Evolutionary conservation across 2,797 vertebrate species (phyloP), one percentile per base, ranked within the genome.

Genomic region (Pelobates cultripes): DNA sequence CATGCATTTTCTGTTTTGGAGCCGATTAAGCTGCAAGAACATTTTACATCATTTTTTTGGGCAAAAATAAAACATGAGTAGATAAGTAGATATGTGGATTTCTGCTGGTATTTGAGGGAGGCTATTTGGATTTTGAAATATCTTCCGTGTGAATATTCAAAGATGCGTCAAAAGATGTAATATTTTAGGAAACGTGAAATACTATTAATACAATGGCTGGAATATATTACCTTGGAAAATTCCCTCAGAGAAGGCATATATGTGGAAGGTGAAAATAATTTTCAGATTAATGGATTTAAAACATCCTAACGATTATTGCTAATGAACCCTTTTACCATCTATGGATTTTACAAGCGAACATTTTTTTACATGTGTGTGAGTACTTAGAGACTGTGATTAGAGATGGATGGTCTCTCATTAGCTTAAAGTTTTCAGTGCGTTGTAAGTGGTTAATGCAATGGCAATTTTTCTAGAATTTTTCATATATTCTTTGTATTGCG

Each of bases 1-100:
- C 69, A 3, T 69, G 77, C 74, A 2, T 85, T 87, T 87, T 43
- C 0, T 75, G 17, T 85, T 87, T 85, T 74, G 73, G 47, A 86
- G 43, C 77, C 87, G 53, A 81, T 88, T 67, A 53, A 77, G 67
- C 83, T 86, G 85, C 69, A 79, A 74, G 12, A 40, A 73, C 14
- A 41, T 4, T 43, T 43, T 77, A 42, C 10, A 81, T 43, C 68
- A 84, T 79, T 84, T 73, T 86, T 82, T 76, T 82, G 80, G 60
- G 28, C 28, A 72, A 79, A 84, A 13, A 64, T 67, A 71, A 28
- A 40, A 45, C 0, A 41, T 43, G 6, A 51, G 47, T 6, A 28
- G 28, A 73, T 85, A 7, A 15, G 81, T 69, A 57, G 40, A 77
- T 84, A 4, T 79, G 0, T 86, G 75, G 82, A 60, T 13, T 55